These are phyloP conservation scores for Festucalex cinctus DNA, from an alignment of 2,113 vertebrate species.

Conservation along the genomic window DNA sequence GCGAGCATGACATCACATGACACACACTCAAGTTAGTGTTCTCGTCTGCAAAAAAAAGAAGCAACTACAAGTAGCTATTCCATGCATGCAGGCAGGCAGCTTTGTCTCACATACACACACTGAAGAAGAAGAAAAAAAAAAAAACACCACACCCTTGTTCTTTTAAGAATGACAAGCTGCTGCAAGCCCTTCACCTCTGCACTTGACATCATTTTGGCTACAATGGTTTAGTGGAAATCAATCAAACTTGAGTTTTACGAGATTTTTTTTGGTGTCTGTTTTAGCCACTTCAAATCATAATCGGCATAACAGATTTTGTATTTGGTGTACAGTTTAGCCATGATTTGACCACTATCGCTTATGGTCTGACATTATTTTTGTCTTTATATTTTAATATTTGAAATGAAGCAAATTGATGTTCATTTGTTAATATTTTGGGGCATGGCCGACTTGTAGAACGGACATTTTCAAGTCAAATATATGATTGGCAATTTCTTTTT, in stretches of 20 bases:
- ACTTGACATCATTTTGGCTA: too few relatives aligned
- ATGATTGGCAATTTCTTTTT: neutral
- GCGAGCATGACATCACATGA: neutral
- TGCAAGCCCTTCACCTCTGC: conserved; percentile 34
- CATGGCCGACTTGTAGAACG: neutral
- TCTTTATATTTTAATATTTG: neutral
- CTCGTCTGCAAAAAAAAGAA: neutral
- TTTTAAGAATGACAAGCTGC: conserved; percentile 32
- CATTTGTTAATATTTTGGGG: neutral
- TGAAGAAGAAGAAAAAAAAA: neutral
- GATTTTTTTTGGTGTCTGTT: neutral
- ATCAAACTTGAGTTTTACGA: neutral
- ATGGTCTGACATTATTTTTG: neutral
- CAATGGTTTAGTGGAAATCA: neutral
- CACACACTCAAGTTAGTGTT: neutral
- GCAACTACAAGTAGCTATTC: conserved; percentile 14
- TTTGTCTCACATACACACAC: conserved; percentile 2
- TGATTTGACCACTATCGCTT: neutral
- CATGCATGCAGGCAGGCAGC: conserved; percentile 27
- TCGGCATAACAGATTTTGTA: too few relatives aligned
- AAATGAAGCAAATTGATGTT: neutral
- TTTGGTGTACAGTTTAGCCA: too few relatives aligned
- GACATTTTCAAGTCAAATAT: neutral
- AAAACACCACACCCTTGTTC: conserved; percentile 39
- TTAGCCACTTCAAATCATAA: neutral